These are phyloP conservation scores for Gymnarchus niloticus DNA, from an alignment of 2,113 vertebrate genomes.

Conservation along the genomic window DNA sequence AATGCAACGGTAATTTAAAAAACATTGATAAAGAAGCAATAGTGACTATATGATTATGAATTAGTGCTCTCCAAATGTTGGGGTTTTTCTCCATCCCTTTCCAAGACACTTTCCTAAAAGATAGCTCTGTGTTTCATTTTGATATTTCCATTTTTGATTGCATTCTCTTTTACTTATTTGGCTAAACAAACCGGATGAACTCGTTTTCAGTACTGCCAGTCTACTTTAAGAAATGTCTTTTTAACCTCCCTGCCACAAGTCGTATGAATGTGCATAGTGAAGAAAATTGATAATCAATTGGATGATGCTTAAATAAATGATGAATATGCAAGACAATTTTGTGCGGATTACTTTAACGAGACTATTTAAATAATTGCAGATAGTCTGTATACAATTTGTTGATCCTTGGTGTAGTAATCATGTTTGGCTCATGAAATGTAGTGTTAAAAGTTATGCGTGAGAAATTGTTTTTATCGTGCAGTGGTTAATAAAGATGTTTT, in stretches of 20 bases:
- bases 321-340: neutral
- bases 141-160: slow-evolving; percentile 1
- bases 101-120: neutral
- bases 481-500: neutral
- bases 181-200: neutral
- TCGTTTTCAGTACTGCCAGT: neutral
- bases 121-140: neutral
- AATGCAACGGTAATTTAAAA: neutral
- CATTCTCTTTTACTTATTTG: neutral
- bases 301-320: neutral
- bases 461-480: neutral
- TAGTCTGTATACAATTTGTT: neutral
- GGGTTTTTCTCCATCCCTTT: neutral
- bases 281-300: neutral
- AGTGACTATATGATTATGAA: neutral
- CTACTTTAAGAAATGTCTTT: neutral
- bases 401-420: neutral
- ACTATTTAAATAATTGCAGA: neutral
- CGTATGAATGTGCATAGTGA: neutral
- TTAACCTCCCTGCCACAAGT: neutral
- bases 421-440: neutral
- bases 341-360: neutral
- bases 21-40: neutral
- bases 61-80: neutral
- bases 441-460: neutral